These are phyloP conservation scores for Maccullochella peelii DNA, from an alignment of 2,113 vertebrate genomes.

Conservation along the genomic window DNA sequence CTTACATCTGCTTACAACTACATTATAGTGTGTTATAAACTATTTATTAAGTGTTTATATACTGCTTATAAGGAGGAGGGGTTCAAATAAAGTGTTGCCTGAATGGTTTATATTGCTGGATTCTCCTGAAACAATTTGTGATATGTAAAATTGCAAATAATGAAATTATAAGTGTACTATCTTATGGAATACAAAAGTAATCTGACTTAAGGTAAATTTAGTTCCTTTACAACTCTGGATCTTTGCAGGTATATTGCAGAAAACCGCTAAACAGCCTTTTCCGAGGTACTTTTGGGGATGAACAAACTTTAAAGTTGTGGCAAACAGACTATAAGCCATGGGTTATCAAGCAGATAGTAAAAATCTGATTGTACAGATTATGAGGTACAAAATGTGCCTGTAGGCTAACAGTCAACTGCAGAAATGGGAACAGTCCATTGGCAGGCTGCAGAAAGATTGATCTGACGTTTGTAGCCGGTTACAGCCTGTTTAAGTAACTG, in stretches of 20 bases:
- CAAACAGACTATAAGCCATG: not conserved
- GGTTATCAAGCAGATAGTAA: not conserved
- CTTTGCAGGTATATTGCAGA: not conserved
- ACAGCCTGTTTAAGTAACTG: constrained; percentile 6
- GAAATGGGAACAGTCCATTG: not conserved
- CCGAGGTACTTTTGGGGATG: not conserved
- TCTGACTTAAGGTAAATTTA: not conserved
- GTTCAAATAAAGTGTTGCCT: not conserved
- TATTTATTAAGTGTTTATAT: no score
- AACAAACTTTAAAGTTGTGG: not conserved
- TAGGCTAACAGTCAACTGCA: not conserved
- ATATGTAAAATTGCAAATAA: not conserved
- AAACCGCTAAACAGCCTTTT: not conserved
- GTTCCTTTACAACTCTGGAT: not conserved
- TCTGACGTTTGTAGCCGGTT: constrained; percentile 7
- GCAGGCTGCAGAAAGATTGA: not conserved
- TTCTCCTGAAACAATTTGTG: no score
- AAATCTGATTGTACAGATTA: not conserved
- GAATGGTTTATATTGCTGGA: not conserved
- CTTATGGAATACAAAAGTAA: not conserved
- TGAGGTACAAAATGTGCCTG: not conserved
- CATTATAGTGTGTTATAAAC: not conserved
- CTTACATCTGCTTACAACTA: not conserved
- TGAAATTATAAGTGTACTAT: not conserved
- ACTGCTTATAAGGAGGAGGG: not conserved